A percentile compares a stretch with the other conserved stretches of the same genome.
These are phyloP conservation scores for Triplophysa siluroides DNA, from an alignment of 2,113 vertebrate species.

Conservation along the genomic window DNA sequence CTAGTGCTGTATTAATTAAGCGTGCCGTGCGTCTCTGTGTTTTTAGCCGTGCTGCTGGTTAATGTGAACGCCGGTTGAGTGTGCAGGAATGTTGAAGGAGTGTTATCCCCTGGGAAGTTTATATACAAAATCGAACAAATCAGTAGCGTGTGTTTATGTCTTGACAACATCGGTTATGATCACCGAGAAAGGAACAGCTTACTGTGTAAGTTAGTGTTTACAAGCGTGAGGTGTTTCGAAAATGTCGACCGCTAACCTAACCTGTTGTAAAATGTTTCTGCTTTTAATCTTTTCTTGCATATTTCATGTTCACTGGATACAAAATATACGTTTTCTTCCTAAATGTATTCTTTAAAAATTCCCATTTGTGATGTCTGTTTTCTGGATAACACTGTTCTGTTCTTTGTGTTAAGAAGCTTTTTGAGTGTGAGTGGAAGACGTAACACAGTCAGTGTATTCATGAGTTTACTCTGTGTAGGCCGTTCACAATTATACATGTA, in stretches of 20 bases:
- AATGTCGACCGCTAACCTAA: constrained; percentile 11
- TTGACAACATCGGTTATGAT: constrained; percentile 23
- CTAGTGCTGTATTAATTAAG: constrained; percentile 59
- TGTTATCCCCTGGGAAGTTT: constrained; percentile 14
- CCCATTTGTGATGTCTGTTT: not conserved
- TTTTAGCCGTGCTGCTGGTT: constrained; percentile 6
- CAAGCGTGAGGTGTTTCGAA: not conserved
- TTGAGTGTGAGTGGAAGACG: not conserved
- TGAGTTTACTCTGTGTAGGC: not conserved
- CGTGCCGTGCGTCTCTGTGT: not conserved
- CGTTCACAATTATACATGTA: constrained; percentile 23
- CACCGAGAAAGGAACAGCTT: not conserved
- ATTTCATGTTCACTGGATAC: not conserved
- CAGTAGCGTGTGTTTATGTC: constrained; percentile 7
- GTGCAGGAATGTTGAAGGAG: constrained; percentile 18
- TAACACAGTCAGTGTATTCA: constrained; percentile 29
- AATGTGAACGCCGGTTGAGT: not conserved
- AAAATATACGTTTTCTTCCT: not conserved
- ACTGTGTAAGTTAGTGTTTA: constrained; percentile 20
- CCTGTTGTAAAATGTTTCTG: not conserved
- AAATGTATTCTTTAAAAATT: not conserved
- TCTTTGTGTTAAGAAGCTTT: not conserved
- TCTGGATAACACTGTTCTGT: not conserved
- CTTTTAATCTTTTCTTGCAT: not conserved
- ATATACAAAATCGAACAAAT: constrained; percentile 5